phyloP scores from a whole-genome alignment of 2,888 invertebrate genomes.

The Drosophila austrosaltans region DNA sequence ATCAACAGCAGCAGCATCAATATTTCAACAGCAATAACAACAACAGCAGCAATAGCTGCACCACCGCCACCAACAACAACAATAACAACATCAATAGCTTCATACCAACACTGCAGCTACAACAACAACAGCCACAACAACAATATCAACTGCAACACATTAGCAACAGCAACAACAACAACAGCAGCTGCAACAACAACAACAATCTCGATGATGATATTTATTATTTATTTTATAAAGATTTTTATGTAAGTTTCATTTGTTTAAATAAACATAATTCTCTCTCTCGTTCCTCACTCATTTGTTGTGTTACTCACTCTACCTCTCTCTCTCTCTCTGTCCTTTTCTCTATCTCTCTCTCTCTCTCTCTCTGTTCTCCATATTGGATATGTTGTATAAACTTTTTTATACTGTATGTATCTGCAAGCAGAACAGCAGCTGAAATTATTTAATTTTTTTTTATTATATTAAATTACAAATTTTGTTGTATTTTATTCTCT shows the following conservation, averaged over 20 bases:
- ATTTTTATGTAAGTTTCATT: conserved; percentile 80
- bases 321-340: background rate
- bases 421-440: background rate
- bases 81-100: conserved; percentile 40
- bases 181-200: conserved; percentile 45
- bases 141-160: conserved; percentile 46
- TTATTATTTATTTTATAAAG: conserved; percentile 82
- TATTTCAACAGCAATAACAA: conserved; percentile 20
- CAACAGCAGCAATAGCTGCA: conserved; percentile 33
- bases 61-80: conserved; percentile 33
- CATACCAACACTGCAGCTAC: conserved; percentile 28
- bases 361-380: background rate
- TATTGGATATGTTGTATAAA: background rate
- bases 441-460: background rate
- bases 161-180: conserved; percentile 23
- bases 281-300: background rate
- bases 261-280: background rate
- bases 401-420: background rate
- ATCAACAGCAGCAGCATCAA: conserved; percentile 30
- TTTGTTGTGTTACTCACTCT: conserved; percentile 5
- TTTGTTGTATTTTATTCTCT: background rate
- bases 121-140: conserved; percentile 49
- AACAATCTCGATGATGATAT: conserved; percentile 76
- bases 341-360: conserved; percentile 1
- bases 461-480: background rate